phyloP scores from a whole-genome alignment of 2,113 vertebrate species.

The Daubentonia madagascariensis region DNA sequence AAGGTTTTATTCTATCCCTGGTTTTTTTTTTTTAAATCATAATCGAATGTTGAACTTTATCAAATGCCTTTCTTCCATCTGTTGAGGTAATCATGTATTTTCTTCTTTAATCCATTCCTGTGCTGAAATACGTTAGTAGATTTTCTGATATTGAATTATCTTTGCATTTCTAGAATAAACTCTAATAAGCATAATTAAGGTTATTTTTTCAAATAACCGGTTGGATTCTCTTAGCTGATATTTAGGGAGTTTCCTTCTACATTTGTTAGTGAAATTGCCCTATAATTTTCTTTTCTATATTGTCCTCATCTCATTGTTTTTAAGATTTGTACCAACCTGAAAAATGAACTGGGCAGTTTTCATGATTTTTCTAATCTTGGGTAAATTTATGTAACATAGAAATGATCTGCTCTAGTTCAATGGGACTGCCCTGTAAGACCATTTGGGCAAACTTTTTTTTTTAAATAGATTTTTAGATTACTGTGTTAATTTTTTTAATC shows the following conservation, averaged over 20 bases:
- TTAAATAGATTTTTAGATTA: neutral
- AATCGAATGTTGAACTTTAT: neutral
- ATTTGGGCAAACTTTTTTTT: neutral
- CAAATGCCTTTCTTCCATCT: neutral
- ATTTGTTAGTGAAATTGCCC: neutral
- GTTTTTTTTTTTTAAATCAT: neutral
- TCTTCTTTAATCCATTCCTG: neutral
- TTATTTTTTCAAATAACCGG: neutral
- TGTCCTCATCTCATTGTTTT: neutral
- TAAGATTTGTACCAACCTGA: neutral
- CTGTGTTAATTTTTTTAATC: neutral
- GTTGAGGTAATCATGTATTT: neutral
- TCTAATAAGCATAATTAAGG: neutral
- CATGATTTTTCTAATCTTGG: neutral
- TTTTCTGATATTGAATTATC: neutral
- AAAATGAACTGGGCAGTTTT: neutral
- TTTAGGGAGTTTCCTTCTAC: neutral
- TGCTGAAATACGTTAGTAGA: neutral
- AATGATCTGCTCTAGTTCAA: neutral
- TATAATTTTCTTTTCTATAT: neutral
- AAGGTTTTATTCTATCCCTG: neutral
- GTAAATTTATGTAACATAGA: neutral
- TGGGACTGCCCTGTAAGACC: neutral
- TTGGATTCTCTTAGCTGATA: neutral
- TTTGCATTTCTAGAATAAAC: neutral